Evolutionary conservation across 30 jellyfish, hydroid and myxozoan genomes (phyloP), one percentile per base, ranked within the genome.

Genomic region (Hydractinia symbiolongicarpus): DNA sequence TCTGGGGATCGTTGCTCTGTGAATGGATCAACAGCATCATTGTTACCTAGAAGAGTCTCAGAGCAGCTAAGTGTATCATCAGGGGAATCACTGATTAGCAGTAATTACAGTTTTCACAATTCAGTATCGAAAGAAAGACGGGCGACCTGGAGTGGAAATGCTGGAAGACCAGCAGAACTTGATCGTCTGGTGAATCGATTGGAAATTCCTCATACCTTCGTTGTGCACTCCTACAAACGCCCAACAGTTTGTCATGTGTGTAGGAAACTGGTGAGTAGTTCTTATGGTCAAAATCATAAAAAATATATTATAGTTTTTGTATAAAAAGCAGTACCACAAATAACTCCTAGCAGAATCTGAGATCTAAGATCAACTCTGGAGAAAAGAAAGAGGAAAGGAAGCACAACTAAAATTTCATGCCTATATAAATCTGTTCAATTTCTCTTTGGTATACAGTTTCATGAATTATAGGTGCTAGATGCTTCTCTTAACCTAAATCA

Each of bases 201-300:
- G 40, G 97, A 90, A 54, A 90, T 90, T 50, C 97, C 97, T 6
- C 97, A 90, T 74, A 90, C 97, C 9, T 90, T 90, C 79, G 97
- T 84, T 11, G 80, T 90, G 40, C 97, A 90, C 70, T 90, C 97
- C n/a, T 90, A 83, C 81, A 82, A 85, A 72, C 68, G 92, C 16
- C 95, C 97, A 51, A 90, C 97, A 1, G 95, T 85, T 16, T 90
- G 97, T 79, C 82, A 85, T 78, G 97, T 90, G 21, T 90, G 97
- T 71, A 77, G 86, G 53, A 84, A 90, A 85, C 79, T 83, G 88
- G 97, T 90, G 56, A 51, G 95, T 67, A n/a, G 16, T 20, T 53
- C 4, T 14, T 76, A 40, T 76, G 11, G 4, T 73, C 17, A 13
- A 30, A 68, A 68, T 11, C 13, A 68, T 11, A 15, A 11, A 68